phyloP scores from a whole-genome alignment of 2,797 vertebrate genomes.

The Liparis tanakae region DNA sequence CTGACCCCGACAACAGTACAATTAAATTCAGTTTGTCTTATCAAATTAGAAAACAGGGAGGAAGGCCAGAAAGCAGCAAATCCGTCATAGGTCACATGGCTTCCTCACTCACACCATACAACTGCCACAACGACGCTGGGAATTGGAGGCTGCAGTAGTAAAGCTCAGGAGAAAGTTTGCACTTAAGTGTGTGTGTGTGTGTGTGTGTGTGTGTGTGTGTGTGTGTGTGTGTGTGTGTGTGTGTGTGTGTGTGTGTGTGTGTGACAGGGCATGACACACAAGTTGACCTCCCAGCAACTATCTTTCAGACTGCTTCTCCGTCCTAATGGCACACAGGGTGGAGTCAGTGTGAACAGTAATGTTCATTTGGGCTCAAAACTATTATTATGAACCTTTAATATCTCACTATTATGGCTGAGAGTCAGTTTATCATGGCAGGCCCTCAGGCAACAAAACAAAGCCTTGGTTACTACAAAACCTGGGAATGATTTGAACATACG shows the following conservation, averaged over 20 bases:
- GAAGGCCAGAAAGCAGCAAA: constrained; percentile 19
- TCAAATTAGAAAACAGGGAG: constrained; percentile 47
- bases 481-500: background rate
- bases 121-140: constrained; percentile 38
- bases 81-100: constrained; percentile 48
- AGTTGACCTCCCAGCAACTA: constrained; percentile 30
- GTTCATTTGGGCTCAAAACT: constrained; percentile 5
- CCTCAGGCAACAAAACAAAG: constrained; percentile 1
- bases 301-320: constrained; percentile 37
- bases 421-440: background rate
- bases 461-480: background rate
- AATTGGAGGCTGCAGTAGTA: constrained; percentile 22
- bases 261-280: constrained; percentile 36
- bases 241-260: constrained; percentile 37
- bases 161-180: constrained; percentile 46
- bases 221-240: no score
- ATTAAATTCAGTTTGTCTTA: constrained; percentile 49
- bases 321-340: constrained; percentile 31
- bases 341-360: constrained; percentile 6
- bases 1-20: constrained; percentile 33
- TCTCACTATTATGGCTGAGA: constrained; percentile 2
- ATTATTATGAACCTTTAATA: constrained; percentile 12
- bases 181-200: constrained; percentile 26
- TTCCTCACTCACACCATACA: constrained; percentile 17
- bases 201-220: constrained; percentile 31